Percentiles rank a stretch among this genome's conserved stretches.
Evolutionary conservation across 2,797 vertebrate genomes (phyloP).

Genomic region (Sebastes variabilis): DNA sequence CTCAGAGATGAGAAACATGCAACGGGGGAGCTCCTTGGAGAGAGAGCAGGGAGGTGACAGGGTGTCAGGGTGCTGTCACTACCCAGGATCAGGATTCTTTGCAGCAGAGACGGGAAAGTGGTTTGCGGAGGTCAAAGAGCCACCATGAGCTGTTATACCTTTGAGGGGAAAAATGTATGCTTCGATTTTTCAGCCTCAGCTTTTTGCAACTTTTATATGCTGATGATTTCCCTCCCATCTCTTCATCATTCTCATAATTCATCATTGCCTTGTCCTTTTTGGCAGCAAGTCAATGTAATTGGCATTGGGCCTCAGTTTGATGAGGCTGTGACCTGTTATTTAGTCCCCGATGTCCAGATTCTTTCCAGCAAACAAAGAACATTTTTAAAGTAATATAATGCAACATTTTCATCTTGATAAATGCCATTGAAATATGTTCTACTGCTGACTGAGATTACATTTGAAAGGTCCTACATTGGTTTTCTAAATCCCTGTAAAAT

Average conservation of each 20-base stretch:
- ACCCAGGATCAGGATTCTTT: conserved; percentile 29
- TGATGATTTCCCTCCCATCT: conserved; percentile 13
- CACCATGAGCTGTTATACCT: conserved; percentile 16
- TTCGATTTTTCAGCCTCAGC: conserved; percentile 20
- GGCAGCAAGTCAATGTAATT: conserved; percentile 25
- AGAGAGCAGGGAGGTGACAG: conserved; percentile 52
- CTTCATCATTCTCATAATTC: conserved; percentile 22
- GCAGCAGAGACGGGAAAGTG: conserved; percentile 20
- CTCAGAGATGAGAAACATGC: conserved; percentile 33
- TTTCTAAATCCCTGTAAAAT: neutral
- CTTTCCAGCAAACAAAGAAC: neutral
- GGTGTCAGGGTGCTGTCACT: conserved; percentile 56
- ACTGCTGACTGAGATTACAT: neutral
- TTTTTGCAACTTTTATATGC: conserved; percentile 33
- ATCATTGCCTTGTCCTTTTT: conserved; percentile 31
- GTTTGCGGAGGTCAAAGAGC: conserved; percentile 52
- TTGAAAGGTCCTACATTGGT: neutral
- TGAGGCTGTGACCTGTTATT: conserved; percentile 18
- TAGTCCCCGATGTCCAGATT: conserved; percentile 13
- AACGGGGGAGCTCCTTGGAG: conserved; percentile 29
- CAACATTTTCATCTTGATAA: conserved; percentile 1
- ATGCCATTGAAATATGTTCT: neutral
- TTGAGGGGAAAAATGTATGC: neutral
- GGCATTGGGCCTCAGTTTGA: conserved; percentile 17
- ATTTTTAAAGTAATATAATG: neutral